Percentiles rank a stretch among this genome's conserved stretches.
phyloP scores from a whole-genome alignment of 2,888 invertebrate species.

The Unio pictorum region DNA sequence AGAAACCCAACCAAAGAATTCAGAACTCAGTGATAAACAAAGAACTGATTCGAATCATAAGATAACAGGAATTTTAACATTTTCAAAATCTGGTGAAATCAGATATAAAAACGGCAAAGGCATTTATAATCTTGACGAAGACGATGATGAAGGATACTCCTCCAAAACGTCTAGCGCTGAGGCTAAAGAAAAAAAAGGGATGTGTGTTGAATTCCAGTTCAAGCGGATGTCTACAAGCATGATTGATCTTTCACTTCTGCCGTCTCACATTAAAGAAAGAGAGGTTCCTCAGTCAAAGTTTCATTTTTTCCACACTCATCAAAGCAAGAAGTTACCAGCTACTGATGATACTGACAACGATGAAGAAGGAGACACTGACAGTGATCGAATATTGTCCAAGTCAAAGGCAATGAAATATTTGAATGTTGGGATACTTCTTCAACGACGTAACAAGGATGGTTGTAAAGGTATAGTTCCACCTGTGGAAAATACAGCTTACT shows the following conservation, averaged over 20 bases:
- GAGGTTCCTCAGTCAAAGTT: no score
- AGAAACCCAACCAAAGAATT: constrained; percentile 6
- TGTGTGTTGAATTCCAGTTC: constrained; percentile 17
- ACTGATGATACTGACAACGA: neutral
- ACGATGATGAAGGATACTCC: constrained; percentile 36
- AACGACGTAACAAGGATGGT: constrained; percentile 1
- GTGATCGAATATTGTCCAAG: neutral
- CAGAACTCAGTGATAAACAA: constrained; percentile 8
- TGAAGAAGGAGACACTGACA: neutral
- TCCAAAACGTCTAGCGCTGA: constrained; percentile 39
- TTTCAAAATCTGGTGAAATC: constrained; percentile 20
- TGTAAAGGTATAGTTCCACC: constrained; percentile 14
- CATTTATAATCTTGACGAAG: constrained; percentile 15
- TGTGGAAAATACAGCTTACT: constrained; percentile 21
- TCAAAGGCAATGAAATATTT: no score
- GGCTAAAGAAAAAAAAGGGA: constrained; percentile 7
- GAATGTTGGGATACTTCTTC: neutral
- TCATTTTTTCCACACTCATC: constrained; percentile 1
- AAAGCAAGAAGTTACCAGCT: neutral
- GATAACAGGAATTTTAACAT: constrained; percentile 23
- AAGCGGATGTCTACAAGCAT: constrained; percentile 22
- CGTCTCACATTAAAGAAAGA: constrained; percentile 5
- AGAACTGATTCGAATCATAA: constrained; percentile 21
- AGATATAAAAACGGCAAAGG: neutral
- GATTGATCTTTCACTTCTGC: constrained; percentile 30